Percentiles rank a stretch among this genome's conserved stretches.
phyloP scores from a whole-genome alignment of 1,140 invertebrate genomes.

The Euura saliciscinereae region DNA sequence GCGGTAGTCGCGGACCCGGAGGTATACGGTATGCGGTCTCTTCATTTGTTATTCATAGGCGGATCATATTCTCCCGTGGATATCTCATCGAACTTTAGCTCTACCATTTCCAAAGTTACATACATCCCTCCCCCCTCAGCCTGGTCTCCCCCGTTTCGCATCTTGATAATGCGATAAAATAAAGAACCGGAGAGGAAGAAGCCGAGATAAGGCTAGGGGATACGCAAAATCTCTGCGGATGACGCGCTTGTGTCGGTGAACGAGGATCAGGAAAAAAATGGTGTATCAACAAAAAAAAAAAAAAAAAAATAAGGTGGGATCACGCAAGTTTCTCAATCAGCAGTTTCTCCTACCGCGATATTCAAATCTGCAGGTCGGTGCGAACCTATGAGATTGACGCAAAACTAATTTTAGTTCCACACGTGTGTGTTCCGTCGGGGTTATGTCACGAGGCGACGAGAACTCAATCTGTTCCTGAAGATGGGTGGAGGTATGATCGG shows the following conservation, averaged over 20 bases:
- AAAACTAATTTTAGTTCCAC: neutral
- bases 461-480: neutral
- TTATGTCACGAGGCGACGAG: neutral
- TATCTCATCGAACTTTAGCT: neutral
- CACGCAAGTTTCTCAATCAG: neutral
- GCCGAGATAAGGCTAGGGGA: no score
- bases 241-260: no score
- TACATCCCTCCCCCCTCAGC: no score
- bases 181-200: no score
- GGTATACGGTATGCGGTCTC: neutral
- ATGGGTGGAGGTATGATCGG: neutral
- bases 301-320: neutral
- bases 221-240: no score
- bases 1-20: neutral
- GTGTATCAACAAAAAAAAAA: no score
- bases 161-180: no score
- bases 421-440: neutral
- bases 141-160: no score
- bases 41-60: slow-evolving; percentile 7
- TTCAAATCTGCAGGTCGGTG: neutral
- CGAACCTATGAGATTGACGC: neutral
- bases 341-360: neutral
- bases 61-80: neutral
- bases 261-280: no score
- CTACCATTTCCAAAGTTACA: neutral